phyloP scores from a whole-genome alignment of 2,113 vertebrate species.

The Hypocryptadius cinnamomeus region DNA sequence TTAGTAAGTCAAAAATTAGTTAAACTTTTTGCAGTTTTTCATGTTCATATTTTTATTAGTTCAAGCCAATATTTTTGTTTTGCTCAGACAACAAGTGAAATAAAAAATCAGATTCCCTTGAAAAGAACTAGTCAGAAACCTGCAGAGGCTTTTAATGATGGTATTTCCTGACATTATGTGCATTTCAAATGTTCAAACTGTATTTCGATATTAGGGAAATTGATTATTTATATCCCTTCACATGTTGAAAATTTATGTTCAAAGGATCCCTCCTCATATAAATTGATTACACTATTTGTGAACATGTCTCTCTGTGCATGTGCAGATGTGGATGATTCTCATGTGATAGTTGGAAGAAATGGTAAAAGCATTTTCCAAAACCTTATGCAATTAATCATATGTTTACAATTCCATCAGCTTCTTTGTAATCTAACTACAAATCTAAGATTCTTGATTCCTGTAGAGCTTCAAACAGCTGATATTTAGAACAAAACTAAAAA shows the following conservation, averaged over 20 bases:
- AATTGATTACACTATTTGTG: not conserved
- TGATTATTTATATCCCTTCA: not conserved
- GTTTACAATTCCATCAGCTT: not conserved
- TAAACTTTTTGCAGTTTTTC: not conserved
- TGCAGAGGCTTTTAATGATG: not conserved
- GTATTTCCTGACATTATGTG: not conserved
- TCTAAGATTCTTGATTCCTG: not conserved
- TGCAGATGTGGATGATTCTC: not conserved
- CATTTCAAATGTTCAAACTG: not conserved
- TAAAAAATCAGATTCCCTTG: not conserved
- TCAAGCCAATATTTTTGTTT: not conserved
- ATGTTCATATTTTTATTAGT: not conserved
- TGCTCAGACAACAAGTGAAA: not conserved
- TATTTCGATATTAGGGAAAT: not conserved
- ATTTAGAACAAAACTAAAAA: not conserved
- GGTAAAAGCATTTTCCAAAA: not conserved
- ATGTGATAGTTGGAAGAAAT: not conserved
- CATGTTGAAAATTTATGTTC: not conserved
- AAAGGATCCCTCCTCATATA: not conserved
- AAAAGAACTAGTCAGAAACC: not conserved
- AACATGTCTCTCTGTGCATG: not conserved
- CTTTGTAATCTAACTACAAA: not conserved
- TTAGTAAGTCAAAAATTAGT: not conserved
- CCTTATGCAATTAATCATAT: not conserved
- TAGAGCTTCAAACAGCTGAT: not conserved